Evolutionary conservation across 2,888 invertebrate species (phyloP), one percentile per base, ranked within the genome.

Genomic region (Cheilosia soror): DNA sequence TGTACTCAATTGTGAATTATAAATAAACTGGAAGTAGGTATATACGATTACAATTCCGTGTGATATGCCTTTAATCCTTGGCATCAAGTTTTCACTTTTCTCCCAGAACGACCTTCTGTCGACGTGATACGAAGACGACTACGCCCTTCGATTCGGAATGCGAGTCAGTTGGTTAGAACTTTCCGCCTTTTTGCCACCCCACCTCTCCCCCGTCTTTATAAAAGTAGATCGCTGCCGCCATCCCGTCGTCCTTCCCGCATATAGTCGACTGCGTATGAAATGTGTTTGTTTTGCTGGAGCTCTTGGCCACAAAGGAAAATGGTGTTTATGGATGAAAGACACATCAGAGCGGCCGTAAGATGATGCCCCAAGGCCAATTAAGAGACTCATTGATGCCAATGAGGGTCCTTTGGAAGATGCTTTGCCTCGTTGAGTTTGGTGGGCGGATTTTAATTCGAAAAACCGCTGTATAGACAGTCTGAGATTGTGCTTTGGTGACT

Each of bases 351-450:
- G 71, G 51, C 57, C 49, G 72, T 77, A 85, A 81, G 76, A 76
- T 72, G 85, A 77, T 85, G 66, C 76, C 85, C 81, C 42, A 57
- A 81, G 81, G 85, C 85, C 81, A 85, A 85, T 85, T 85, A 85
- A 81, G 79, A 69, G 65, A 80, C 40, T 66, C 80, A 85, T 80
- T 85, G 37, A 37, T 9, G 80, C 60, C 80, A 76, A 66, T 80
- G 84, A 78, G 81, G 65, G 57, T 76, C 62, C 44, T 55, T 79
- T 72, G 49, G 53, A 33, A 42, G 33, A 27, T n/a, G 27, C 53
- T 25, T 15, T 2, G 27, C 13, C 15, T 37, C 27, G 65, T 20
- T 75, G 37, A n/a, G 65, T 55, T 25, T 53, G 47, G 40, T 57
- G 42, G 62, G 44, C 72, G 72, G 66, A 68, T 83, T 79, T 60